Percentiles rank a stretch among this genome's conserved stretches.
phyloP scores from a whole-genome alignment of 2,797 vertebrate genomes.

The Sebastes iracundus region DNA sequence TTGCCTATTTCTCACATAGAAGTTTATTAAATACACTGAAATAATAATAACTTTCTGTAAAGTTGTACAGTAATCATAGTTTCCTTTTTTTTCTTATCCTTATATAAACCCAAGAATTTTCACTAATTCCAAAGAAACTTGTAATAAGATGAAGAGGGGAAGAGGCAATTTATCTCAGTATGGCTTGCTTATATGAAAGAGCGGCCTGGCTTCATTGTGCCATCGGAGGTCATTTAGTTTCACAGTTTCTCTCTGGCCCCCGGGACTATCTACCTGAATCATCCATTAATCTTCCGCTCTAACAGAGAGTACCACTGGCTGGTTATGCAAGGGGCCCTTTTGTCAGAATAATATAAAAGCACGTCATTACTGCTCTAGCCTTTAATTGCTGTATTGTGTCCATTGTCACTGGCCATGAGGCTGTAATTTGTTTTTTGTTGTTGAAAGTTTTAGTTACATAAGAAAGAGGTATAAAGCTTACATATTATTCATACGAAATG shows the following conservation, averaged over 20 bases:
- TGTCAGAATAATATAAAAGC: constrained; percentile 41
- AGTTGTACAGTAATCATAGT: constrained; percentile 5
- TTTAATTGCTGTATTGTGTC: constrained; percentile 37
- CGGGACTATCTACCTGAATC: constrained; percentile 50
- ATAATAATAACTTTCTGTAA: constrained; percentile 30
- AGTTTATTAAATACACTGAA: not conserved
- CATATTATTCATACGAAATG: constrained; percentile 4
- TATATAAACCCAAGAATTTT: constrained; percentile 12
- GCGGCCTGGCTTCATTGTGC: constrained; percentile 42
- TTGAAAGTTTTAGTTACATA: constrained; percentile 18
- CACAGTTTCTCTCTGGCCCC: constrained; percentile 15
- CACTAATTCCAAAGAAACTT: constrained; percentile 30
- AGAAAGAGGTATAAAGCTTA: not conserved
- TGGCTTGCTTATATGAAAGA: constrained; percentile 30
- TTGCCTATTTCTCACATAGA: constrained; percentile 16
- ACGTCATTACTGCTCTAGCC: not conserved
- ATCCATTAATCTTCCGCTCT: constrained; percentile 55
- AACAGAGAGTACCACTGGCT: constrained; percentile 29
- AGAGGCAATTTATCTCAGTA: constrained; percentile 42
- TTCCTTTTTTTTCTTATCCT: not conserved
- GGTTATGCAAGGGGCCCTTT: constrained; percentile 22
- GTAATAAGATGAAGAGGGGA: constrained; percentile 19
- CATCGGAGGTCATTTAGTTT: constrained; percentile 60
- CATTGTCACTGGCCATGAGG: constrained; percentile 9
- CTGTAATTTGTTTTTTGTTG: constrained; percentile 34